Conservation (phyloP, 2,888 invertebrate species). For the Cryptus armator region DNA sequence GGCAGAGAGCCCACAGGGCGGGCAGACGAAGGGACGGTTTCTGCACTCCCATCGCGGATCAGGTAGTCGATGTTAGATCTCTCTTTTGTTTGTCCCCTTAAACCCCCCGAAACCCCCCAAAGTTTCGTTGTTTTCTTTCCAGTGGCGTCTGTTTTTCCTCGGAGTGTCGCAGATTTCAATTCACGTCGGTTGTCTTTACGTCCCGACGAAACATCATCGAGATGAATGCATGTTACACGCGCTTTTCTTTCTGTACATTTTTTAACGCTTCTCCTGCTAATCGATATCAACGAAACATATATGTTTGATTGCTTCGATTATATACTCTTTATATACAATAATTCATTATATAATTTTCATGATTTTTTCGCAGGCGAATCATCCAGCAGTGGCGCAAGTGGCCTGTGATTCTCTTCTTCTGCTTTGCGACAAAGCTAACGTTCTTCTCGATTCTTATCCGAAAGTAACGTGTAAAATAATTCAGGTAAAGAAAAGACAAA, state of each 20-base stretch:
- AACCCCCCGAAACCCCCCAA: background rate
- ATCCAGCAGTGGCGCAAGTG: constrained; percentile 91
- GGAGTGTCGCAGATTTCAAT: constrained; percentile 72
- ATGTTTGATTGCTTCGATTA: background rate
- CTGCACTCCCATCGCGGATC: constrained; percentile 78
- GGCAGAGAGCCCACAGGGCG: constrained; percentile 78
- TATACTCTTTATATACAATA: background rate
- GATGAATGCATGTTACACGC: constrained; percentile 19
- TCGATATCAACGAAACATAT: constrained; percentile 5
- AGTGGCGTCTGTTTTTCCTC: constrained; percentile 70
- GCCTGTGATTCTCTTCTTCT: constrained; percentile 93
- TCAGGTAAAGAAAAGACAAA: constrained; percentile 82
- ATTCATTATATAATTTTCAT: background rate
- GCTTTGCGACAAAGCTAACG: constrained; percentile 92
- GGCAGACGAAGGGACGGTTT: constrained; percentile 81
- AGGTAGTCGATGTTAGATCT: constrained; percentile 78
- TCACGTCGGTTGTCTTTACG: constrained; percentile 50
- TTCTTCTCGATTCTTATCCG: constrained; percentile 90
- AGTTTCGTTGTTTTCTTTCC: constrained; percentile 69
- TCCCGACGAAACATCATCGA: constrained; percentile 21
- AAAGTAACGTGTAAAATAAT: constrained; percentile 89
- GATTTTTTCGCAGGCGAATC: constrained; percentile 78
- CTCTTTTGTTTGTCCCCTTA: constrained; percentile 44
- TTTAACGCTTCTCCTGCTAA: constrained; percentile 55
- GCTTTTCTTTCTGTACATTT: constrained; percentile 10